A percentile compares a stretch with the other conserved stretches of the same genome.
Conservation (phyloP, 1,140 invertebrate species). For the Vanessa atalanta region DNA sequence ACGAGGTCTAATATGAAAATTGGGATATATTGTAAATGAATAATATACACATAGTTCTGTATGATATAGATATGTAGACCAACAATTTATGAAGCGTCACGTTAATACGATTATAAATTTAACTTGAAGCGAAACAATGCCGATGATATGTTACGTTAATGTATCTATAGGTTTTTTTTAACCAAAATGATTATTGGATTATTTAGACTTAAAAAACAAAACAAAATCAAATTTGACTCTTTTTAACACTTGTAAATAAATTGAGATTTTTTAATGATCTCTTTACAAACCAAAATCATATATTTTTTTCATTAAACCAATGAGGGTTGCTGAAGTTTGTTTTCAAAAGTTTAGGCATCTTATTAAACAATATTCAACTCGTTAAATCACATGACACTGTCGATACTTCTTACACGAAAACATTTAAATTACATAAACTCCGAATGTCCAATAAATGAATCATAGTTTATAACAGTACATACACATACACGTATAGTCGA, state of each 20-base stretch:
- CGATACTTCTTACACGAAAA: neutral
- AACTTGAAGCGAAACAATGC: constrained; percentile 72
- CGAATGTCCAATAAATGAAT: constrained; percentile 47
- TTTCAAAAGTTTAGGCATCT: too few relatives aligned
- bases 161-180: constrained; percentile 44
- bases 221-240: too few relatives aligned
- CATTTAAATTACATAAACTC: constrained; percentile 40
- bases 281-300: too few relatives aligned
- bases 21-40: constrained; percentile 40
- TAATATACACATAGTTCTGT: constrained; percentile 17
- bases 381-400: neutral
- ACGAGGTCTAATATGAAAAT: neutral
- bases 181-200: neutral
- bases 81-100: constrained; percentile 58
- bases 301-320: too few relatives aligned
- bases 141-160: constrained; percentile 67
- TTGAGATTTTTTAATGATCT: too few relatives aligned
- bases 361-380: neutral
- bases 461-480: constrained; percentile 1
- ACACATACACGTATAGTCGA: constrained; percentile 1
- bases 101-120: constrained; percentile 40
- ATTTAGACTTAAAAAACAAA: neutral
- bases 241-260: too few relatives aligned
- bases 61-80: constrained; percentile 51
- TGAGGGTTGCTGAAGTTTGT: too few relatives aligned